Conservation (phyloP, 1,140 invertebrate genomes). For the Geopemphigus sp. region DNA sequence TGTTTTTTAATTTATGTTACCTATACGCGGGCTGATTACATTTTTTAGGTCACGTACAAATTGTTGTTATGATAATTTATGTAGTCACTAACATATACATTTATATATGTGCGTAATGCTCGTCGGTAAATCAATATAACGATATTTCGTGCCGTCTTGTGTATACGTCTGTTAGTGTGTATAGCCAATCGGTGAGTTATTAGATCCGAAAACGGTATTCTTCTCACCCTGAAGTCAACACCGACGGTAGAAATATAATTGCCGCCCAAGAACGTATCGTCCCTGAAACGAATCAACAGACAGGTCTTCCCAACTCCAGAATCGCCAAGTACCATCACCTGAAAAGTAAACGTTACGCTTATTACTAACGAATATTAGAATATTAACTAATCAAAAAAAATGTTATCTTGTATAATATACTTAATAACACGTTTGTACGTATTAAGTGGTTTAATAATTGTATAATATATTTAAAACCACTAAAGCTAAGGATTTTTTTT, state of each 20-base stretch:
- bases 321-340: slow-evolving; percentile 88
- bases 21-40: slow-evolving; percentile 11
- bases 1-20: slow-evolving; percentile 10
- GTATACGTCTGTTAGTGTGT: not conserved
- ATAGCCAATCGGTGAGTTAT: not conserved
- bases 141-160: not conserved
- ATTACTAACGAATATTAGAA: too few relatives aligned
- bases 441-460: not conserved
- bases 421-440: too few relatives aligned
- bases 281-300: slow-evolving; percentile 79
- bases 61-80: not conserved
- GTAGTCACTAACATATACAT: not conserved
- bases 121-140: not conserved
- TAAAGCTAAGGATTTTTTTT: not conserved
- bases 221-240: slow-evolving; percentile 90
- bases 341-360: slow-evolving; percentile 52
- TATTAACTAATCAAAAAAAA: slow-evolving; percentile 1
- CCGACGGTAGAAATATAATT: slow-evolving; percentile 93
- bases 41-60: slow-evolving; percentile 19
- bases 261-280: slow-evolving; percentile 80
- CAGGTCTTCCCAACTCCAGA: slow-evolving; percentile 88
- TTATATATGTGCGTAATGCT: too few relatives aligned
- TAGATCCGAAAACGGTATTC: slow-evolving; percentile 1
- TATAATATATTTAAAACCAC: not conserved
- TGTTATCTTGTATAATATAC: not conserved